Evolutionary conservation across 2,113 vertebrate species (phyloP), one percentile per base, ranked within the genome.

Genomic region (Silurus glanis): DNA sequence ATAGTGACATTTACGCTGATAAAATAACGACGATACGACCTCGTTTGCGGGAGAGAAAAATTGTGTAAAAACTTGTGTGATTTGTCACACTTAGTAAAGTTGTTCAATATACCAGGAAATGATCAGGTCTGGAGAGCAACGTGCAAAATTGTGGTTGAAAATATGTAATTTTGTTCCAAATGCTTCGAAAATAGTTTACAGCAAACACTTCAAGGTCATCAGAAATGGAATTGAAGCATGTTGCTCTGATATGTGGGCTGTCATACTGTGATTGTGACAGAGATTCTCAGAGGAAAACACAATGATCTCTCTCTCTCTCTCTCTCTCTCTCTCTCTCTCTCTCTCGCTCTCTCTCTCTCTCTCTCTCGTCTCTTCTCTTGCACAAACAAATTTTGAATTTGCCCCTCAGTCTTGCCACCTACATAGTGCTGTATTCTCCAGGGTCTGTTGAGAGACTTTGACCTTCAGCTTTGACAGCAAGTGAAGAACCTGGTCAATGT

Each of bases 371-470:
- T 76, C 47, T 49, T 81, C 58, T 69, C 28, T 9, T 82, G 64
- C 37, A 56, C 53, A 55, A 72, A 75, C 71, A 74, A 61, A 79
- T 80, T 89, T 49, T 83, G 19, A 83, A 89, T 69, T 58, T 82
- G 82, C n/a, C 61, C 74, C 49, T 81, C 85, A 74, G 17, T 75
- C 59, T 83, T 28, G 64, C 81, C 23, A n/a, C 58, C 75, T 51
- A 87, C 59, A 89, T 67, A 81, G 84, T 80, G 80, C 59, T 86
- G 67, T 49, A 59, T 83, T 81, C 88, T 84, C 88, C 25, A 19
- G 86, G 83, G 83, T 58, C 58, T 56, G 49, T 84, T 84, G 66
- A 67, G 82, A 87, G 62, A 84, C 47, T 56, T 55, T 55, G 62
- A 69, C 81, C 17, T 58, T 79, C 76, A 58, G 53, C 76, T 56